These are phyloP conservation scores for Muscicapa comitata DNA, from an alignment of 2,797 vertebrate genomes.

Conservation along the genomic window DNA sequence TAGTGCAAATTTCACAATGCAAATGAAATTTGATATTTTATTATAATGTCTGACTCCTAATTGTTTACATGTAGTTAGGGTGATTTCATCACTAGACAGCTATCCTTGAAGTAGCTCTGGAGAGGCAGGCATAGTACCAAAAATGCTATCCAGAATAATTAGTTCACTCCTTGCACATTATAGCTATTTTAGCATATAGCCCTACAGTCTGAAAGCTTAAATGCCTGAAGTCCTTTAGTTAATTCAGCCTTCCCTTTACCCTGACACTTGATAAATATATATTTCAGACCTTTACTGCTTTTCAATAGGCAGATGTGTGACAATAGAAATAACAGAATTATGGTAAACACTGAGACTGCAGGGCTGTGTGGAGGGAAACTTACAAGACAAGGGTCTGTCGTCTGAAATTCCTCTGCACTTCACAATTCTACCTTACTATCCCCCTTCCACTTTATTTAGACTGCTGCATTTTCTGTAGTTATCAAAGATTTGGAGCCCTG, in stretches of 20 bases:
- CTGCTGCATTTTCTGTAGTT: not conserved
- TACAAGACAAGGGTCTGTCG: not conserved
- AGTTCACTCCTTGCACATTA: not conserved
- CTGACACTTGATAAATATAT: not conserved
- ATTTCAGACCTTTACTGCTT: not conserved
- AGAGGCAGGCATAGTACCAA: not conserved
- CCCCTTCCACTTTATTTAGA: not conserved
- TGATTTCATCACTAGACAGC: not conserved
- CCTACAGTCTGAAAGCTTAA: not conserved
- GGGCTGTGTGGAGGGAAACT: not conserved
- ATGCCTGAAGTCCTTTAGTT: not conserved
- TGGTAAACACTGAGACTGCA: not conserved
- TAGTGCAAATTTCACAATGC: not conserved
- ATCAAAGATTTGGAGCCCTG: not conserved
- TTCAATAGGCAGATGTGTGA: not conserved
- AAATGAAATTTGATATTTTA: not conserved
- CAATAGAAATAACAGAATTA: not conserved
- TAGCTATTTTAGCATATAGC: not conserved
- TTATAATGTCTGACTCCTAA: not conserved
- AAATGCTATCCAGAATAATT: not conserved
- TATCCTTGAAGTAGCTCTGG: not conserved
- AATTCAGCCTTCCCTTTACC: not conserved
- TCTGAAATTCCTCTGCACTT: not conserved
- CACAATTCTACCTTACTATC: not conserved
- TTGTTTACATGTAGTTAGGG: not conserved